These are phyloP conservation scores for Zoanthus sansibaricus DNA, from an alignment of 92 coral and sea anemone genomes.

Conservation along the genomic window DNA sequence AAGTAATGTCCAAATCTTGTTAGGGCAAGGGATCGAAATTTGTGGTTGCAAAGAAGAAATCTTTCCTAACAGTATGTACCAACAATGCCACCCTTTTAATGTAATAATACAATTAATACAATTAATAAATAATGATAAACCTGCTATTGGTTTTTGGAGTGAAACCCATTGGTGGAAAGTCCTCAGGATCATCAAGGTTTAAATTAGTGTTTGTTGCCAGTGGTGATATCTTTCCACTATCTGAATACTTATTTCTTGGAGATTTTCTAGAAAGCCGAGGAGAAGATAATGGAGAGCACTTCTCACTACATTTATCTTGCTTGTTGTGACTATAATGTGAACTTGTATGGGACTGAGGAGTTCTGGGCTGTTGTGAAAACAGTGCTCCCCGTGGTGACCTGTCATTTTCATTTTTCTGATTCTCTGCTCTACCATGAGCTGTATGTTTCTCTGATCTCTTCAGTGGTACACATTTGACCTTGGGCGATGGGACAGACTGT, in stretches of 20 bases:
- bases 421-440: slow-evolving; percentile 15
- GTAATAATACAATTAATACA: too few species aligned
- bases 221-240: slow-evolving; percentile 56
- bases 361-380: slow-evolving; percentile 66
- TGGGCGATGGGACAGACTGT: slow-evolving; percentile 84
- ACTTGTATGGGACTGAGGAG: slow-evolving; percentile 59
- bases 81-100: too few species aligned
- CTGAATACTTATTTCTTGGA: slow-evolving; percentile 63
- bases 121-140: not conserved
- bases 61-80: too few species aligned
- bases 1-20: not conserved
- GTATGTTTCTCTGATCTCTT: slow-evolving; percentile 47
- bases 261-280: slow-evolving; percentile 71
- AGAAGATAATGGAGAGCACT: slow-evolving; percentile 71
- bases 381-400: slow-evolving; percentile 73
- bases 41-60: too few species aligned
- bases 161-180: slow-evolving; percentile 87
- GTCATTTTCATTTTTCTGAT: slow-evolving; percentile 27
- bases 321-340: slow-evolving; percentile 44
- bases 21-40: not conserved
- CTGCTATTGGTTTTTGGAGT: slow-evolving; percentile 35
- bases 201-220: slow-evolving; percentile 57
- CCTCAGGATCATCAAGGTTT: slow-evolving; percentile 83
- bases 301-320: slow-evolving; percentile 59
- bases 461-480: slow-evolving; percentile 54